Percentiles rank a stretch among this genome's conserved stretches.
Conservation (phyloP, 2,888 invertebrate genomes). For the Amblyteles armatorius region DNA sequence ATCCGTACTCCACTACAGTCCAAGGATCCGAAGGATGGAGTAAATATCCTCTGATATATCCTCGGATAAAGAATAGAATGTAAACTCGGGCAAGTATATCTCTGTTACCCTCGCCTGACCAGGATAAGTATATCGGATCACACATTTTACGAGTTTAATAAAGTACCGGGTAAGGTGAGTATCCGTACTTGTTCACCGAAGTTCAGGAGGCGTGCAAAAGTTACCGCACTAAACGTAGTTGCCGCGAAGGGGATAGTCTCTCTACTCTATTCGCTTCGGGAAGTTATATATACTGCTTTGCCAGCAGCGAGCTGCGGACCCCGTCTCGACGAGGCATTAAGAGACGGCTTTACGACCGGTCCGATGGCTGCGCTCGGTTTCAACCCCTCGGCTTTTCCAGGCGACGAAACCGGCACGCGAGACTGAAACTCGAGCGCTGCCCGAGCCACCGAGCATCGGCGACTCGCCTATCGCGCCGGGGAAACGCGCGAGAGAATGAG, state of each 20-base stretch:
- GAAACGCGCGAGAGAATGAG: conserved; percentile 29
- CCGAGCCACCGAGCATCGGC: conserved; percentile 11
- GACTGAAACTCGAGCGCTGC: conserved; percentile 11
- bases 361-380: conserved; percentile 30
- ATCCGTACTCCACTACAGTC: background rate
- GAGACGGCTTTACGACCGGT: conserved; percentile 56
- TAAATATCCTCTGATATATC: background rate
- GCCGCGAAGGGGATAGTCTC: conserved; percentile 13
- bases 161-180: conserved; percentile 51
- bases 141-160: conserved; percentile 62
- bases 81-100: background rate
- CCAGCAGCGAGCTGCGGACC: conserved; percentile 1
- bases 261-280: conserved; percentile 13
- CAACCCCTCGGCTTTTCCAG: conserved; percentile 36
- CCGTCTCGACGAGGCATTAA: conserved; percentile 49
- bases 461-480: background rate
- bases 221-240: conserved; percentile 36
- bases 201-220: conserved; percentile 42
- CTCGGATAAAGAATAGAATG: background rate
- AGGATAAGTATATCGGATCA: conserved; percentile 47
- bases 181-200: conserved; percentile 29
- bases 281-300: conserved; percentile 26
- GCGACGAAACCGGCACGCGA: conserved; percentile 32
- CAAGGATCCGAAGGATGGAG: background rate
- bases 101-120: background rate